Evolutionary conservation across 2,888 invertebrate species (phyloP), one percentile per base, ranked within the genome.

Genomic region (Apamea monoglypha): DNA sequence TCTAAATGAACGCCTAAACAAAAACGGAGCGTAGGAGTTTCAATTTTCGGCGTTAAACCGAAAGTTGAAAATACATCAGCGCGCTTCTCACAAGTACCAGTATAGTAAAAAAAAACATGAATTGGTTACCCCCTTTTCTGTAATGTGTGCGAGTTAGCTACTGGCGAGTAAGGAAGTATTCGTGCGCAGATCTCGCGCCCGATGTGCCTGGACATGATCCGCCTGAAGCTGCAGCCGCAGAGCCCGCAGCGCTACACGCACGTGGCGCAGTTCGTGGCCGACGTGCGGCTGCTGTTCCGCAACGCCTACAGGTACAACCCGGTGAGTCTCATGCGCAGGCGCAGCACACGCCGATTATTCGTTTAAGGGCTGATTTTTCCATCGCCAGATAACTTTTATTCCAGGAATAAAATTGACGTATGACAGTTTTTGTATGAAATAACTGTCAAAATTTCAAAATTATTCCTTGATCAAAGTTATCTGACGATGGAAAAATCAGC

Each of bases 221-320:
- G 98, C 91, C 97, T 98, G 91, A 98, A 98, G 96, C 97, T 99
- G 92, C 98, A 98, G 95, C 98, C 98, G 91, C 97, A 97, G 86
- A 96, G 97, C 90, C 97, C 97, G 74, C 97, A 97, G 92, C 98
- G 98, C 92, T 99, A 99, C 96, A 97, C 97, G 90, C 97, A 97
- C 92, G 97, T 98, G 78, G 97, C 98, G 91, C 98, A 98, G 89
- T 98, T 99, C 94, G 97, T 99, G 80, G 96, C 97, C 78, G 99
- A 99, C 96, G 97, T 98, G 86, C 97, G 98, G 80, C 97, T 98
- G 90, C 98, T 99, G 94, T 99, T 99, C 96, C 98, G 98, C 94
- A 99, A 99, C 97, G 99, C 99, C 64, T 98, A 98, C 93, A 97
- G 97, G 36, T 99, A 98, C 95, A 99, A 99, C 97, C 97, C 98